phyloP scores from a whole-genome alignment of 2,888 invertebrate genomes.

The Pasiphila rectangulata region DNA sequence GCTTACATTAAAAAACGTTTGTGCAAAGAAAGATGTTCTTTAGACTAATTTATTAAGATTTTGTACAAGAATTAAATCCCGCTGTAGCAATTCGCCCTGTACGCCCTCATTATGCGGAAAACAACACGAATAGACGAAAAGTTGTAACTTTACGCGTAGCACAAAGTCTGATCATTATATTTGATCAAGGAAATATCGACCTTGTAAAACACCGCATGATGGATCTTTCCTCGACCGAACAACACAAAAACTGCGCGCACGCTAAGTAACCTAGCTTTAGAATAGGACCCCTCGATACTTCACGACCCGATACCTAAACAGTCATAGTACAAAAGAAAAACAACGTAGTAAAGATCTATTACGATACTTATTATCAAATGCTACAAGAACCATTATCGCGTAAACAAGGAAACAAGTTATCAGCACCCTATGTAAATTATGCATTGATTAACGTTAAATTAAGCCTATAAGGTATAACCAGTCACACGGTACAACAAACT shows the following conservation, averaged over 20 bases:
- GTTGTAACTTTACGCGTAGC: neutral
- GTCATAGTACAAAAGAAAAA: conserved; percentile 35
- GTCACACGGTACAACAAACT: conserved; percentile 39
- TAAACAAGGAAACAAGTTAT: conserved; percentile 44
- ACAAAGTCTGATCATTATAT: neutral
- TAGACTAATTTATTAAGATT: conserved; percentile 50
- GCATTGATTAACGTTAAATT: conserved; percentile 50
- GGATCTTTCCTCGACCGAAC: neutral
- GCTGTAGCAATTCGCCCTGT: conserved; percentile 28
- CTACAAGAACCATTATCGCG: conserved; percentile 30
- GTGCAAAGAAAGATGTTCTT: conserved; percentile 66
- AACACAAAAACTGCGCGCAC: neutral
- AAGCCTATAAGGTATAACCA: conserved; percentile 47
- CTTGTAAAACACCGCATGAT: neutral
- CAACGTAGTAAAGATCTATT: conserved; percentile 44
- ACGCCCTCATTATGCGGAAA: conserved; percentile 25
- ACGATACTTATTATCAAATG: conserved; percentile 27
- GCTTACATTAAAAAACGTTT: conserved; percentile 66
- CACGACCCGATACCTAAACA: conserved; percentile 42
- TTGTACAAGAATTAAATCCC: conserved; percentile 58
- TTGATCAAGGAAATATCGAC: neutral
- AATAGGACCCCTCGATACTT: conserved; percentile 30
- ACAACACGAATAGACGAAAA: conserved; percentile 18
- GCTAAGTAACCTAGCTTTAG: conserved; percentile 1
- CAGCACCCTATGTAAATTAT: conserved; percentile 58